A percentile compares a stretch with the other conserved stretches of the same genome.
phyloP scores from a whole-genome alignment of 2,888 invertebrate genomes.

The Campoletis raptor region DNA sequence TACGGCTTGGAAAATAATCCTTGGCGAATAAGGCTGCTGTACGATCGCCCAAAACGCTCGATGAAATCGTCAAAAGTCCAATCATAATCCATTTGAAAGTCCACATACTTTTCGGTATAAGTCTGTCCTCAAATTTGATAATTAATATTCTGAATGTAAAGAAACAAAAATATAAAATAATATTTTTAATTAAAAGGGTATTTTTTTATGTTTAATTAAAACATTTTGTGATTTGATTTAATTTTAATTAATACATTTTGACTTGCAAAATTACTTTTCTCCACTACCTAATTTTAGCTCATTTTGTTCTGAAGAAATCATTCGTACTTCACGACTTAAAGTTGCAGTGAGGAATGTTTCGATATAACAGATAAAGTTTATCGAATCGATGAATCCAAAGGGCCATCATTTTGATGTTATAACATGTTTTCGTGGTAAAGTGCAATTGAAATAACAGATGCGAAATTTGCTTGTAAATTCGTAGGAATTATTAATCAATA shows the following conservation, averaged over 20 bases:
- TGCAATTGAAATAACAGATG: conserved; percentile 31
- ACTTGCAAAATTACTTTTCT: neutral
- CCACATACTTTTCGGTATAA: conserved; percentile 13
- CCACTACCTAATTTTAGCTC: neutral
- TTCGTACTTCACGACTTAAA: neutral
- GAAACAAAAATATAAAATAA: neutral
- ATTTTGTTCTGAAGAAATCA: neutral
- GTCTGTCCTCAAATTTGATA: neutral
- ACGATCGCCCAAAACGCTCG: neutral
- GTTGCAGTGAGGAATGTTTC: neutral
- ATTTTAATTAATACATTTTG: no score
- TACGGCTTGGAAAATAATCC: conserved; percentile 70
- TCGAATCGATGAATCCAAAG: conserved; percentile 11
- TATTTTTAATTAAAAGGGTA: neutral
- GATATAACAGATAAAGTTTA: neutral
- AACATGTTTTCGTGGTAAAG: neutral
- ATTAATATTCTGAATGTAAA: neutral
- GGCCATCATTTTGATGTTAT: conserved; percentile 4
- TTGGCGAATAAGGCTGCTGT: conserved; percentile 53
- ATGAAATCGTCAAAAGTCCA: conserved; percentile 9
- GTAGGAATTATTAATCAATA: conserved; percentile 40
- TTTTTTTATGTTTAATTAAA: neutral
- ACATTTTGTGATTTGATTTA: neutral
- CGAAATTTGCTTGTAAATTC: neutral
- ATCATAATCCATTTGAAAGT: conserved; percentile 19